Base-by-base conservation (phyloP, 2,797 vertebrate genomes). In the Enteromius radiatus region DNA sequence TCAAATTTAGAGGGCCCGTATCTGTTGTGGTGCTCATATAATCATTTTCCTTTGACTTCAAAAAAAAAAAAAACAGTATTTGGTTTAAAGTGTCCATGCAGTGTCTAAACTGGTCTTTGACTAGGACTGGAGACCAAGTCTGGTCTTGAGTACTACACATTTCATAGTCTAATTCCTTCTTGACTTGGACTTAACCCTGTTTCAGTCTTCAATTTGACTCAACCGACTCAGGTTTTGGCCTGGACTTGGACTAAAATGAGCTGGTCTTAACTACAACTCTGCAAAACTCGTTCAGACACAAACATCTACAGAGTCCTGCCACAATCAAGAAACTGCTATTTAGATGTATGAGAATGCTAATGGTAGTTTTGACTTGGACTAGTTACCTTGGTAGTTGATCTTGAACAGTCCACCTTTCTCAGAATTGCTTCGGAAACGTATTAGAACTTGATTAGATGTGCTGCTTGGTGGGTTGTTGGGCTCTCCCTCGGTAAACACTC, bases 371-470 rank as follows among this genome's bases (percentile, higher is more conserved):
- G n/a, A 19, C 38, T 54, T 56, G 11, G 12, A 23, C 52, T 54
- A 80, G 65, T 83, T 87, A 99, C 98, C 97, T 0, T 96, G 95
- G 90, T 97, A 99, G 86, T 88, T 88, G 67, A 99, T 93, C 79
- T 93, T 95, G 81, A 99, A 99, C 76, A 99, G 92, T 12, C 97
- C 98, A 0, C 97, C 90, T n/a, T 96, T 97, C 91, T 97, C 96
- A 0, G 91, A 93, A 26, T 97, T 97, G 0, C 94, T 98, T 89
- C 96, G 97, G 90, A 99, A 99, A 45, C 94, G 96, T 84, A 99
- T 91, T 86, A 99, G 95, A 85, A 97, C 95, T 89, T 99, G 97
- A 89, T 98, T 98, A 87, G 98, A 98, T 10, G 97, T 97, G 91
- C 97, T 99, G 75, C 96, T 95, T 11, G 96, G 92, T 0, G 95